These are phyloP conservation scores for Camptogramma bilineatum DNA, from an alignment of 2,888 invertebrate species.

Conservation along the genomic window DNA sequence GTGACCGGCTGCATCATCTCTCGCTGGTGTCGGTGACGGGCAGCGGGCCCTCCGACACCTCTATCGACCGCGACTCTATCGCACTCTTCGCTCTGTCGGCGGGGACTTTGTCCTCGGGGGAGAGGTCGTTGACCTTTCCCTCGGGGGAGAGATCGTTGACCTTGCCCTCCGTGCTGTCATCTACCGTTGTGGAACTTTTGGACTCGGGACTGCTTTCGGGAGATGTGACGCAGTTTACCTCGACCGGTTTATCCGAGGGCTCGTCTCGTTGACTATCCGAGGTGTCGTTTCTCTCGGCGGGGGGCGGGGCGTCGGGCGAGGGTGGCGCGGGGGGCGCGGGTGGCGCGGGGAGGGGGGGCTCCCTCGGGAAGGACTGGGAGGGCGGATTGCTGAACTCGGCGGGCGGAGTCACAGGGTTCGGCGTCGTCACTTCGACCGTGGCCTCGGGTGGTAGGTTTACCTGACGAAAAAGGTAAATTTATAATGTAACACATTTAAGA, in stretches of 20 bases:
- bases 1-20: slow-evolving; percentile 37
- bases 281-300: background rate
- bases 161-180: background rate
- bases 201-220: background rate
- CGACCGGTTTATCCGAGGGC: background rate
- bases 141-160: background rate
- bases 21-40: slow-evolving; percentile 25
- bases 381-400: slow-evolving; percentile 19
- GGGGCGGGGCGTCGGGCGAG: background rate
- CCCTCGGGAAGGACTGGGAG: background rate
- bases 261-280: background rate
- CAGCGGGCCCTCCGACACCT: slow-evolving; percentile 5
- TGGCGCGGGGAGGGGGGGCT: background rate
- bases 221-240: slow-evolving; percentile 4
- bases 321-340: background rate
- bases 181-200: background rate
- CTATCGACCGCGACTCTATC: slow-evolving; percentile 2
- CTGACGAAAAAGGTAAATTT: background rate
- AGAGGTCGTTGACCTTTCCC: slow-evolving; percentile 1
- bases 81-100: background rate
- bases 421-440: slow-evolving; percentile 6
- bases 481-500: too few species aligned
- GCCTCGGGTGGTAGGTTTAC: slow-evolving; percentile 15
- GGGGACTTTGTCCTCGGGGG: slow-evolving; percentile 2
- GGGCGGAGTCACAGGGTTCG: slow-evolving; percentile 23